These are phyloP conservation scores for Cryptus armator DNA, from an alignment of 2,888 invertebrate genomes.

Conservation along the genomic window DNA sequence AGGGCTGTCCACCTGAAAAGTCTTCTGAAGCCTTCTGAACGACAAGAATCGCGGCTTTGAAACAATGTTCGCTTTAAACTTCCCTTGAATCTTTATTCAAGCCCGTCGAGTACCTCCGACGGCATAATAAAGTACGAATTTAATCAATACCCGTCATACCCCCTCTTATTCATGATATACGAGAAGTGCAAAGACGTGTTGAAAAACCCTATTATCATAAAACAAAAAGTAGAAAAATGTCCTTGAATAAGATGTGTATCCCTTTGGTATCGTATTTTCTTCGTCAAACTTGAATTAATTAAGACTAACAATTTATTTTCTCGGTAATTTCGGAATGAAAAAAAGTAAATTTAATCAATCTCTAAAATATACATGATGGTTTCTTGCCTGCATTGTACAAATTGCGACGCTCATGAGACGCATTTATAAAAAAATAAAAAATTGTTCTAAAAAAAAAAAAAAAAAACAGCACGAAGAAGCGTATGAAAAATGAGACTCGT, in stretches of 20 bases:
- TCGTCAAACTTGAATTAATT: too few relatives aligned
- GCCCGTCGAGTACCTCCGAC: background rate
- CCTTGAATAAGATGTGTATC: too few relatives aligned
- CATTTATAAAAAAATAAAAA: constrained; percentile 18
- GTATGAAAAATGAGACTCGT: constrained; percentile 19
- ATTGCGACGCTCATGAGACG: background rate
- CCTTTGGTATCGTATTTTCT: too few relatives aligned
- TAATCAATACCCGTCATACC: background rate
- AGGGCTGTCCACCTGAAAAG: background rate
- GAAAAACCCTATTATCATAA: too few relatives aligned
- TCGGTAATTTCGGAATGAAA: background rate
- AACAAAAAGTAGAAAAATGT: background rate
- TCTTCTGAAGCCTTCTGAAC: background rate
- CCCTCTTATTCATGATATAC: background rate
- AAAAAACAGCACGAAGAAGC: constrained; percentile 1
- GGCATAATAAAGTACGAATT: background rate
- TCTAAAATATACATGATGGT: constrained; percentile 21
- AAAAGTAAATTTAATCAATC: constrained; percentile 5
- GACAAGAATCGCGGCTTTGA: background rate
- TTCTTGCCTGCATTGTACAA: constrained; percentile 19
- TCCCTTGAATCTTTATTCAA: background rate
- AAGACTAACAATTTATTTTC: too few relatives aligned
- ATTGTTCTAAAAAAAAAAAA: constrained; percentile 10
- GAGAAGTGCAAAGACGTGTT: background rate
- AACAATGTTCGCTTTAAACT: background rate